Base-by-base conservation (phyloP, 1,140 invertebrate species). In the Planococcus citri region DNA sequence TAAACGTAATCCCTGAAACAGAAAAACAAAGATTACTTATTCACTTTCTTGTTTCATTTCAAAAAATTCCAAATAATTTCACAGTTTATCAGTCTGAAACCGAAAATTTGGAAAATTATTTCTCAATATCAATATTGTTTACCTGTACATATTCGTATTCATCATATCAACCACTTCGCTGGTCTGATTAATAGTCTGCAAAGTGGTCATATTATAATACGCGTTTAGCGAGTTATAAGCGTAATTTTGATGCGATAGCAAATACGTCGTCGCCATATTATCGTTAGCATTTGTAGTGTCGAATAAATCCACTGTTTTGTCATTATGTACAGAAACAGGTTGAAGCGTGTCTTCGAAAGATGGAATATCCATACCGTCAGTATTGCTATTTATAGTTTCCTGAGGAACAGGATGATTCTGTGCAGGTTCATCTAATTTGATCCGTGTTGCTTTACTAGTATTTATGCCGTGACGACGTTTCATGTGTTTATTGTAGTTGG, bases 401-500 rank as follows among this genome's bases (percentile, higher is more conserved):
- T 64, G 10, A 24, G 60, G 3, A 24, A 64, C 3, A 14, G 20
- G 25, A 27, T 22, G 3, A 25, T 64, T 64, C 20, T 64, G 60
- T 9, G 20, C 10, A 9, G 20, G 8, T 4, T 25, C 24, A 70
- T 72, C 69, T 69, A 61, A 41, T 24, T 69, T 69, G 37, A 67
- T 72, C 71, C 37, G 71, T 37, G 57, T 72, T 61, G 41, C 64
- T 58, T 37, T 70, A 68, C 72, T 73, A 1, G 82, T 84, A 75
- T 83, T 83, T 61, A 84, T 83, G 27, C 83, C 82, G 72, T 88
- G 87, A 41, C 86, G 76, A 24, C 86, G 77, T 78, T 87, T 88
- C 86, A 88, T 88, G 73, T 88, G 87, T 73, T 88, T 88, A 74
- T 88, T 87, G 72, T 86, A 88, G 78, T 88, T 88, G 8, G 87